Base-by-base conservation (phyloP, 2,888 invertebrate species). In the Nemoura dubitans region DNA sequence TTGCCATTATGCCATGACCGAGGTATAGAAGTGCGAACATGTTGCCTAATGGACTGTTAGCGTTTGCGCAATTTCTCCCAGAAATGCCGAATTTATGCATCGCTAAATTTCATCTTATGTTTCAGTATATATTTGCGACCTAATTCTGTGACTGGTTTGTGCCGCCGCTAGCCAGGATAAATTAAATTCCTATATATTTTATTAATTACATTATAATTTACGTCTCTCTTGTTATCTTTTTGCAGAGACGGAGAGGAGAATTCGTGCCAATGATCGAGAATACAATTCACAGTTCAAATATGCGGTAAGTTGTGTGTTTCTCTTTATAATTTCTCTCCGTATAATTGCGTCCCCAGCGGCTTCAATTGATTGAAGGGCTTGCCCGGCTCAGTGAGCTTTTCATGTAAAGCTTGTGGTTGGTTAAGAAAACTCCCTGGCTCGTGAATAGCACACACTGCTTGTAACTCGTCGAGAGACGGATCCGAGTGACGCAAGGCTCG, bases 211-310 rank as follows among this genome's bases (percentile, higher is more conserved):
- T 59, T 59, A 59, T 59, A 7, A 59, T 7, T 59, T 59, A 14
- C 21, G 21, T 7, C 14, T 59, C 21, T 28, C 78, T 81, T 30
- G 7, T 81, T 27, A n/a, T 30, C 27, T 30, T 28, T 30, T 81
- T 30, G n/a, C 95, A 99, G 99, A 98, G 94, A 96, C 97, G 93
- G 98, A 98, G 94, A 95, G 99, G 93, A 95, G 96, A 94, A 98
- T 99, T 92, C 96, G 96, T 93, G 98, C 98, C 91, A 99, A 99
- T 93, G 97, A 99, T 94, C 95, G 97, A 92, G 96, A 95, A 91
- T 98, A 96, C 93, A 99, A 99, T 94, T 95, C 97, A 91, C 97
- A 98, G 93, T 99, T 98, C 94, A 96, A 97, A 92, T 99, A 99
- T 94, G 98, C 99, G 91, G 99, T 99, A 95, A 98, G 98, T 95